These are phyloP conservation scores for Arnoldichthys spilopterus DNA, from an alignment of 2,797 vertebrate genomes.

Conservation along the genomic window DNA sequence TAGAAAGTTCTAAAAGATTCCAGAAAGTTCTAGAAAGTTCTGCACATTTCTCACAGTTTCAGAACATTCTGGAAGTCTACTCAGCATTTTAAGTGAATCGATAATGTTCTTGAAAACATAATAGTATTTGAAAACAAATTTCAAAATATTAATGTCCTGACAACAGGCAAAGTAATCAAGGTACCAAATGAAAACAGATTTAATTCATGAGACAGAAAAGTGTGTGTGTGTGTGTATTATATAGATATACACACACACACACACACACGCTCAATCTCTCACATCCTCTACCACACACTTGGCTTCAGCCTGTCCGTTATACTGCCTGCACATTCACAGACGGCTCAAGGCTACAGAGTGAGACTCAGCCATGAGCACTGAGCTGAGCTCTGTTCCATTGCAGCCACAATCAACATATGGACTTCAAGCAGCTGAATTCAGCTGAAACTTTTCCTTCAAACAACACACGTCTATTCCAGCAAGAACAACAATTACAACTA, in stretches of 20 bases:
- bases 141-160: no score
- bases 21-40: no score
- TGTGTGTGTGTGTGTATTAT: no score
- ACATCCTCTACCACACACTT: slow-evolving; percentile 9
- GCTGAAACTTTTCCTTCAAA: neutral
- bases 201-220: no score
- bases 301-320: neutral
- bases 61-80: no score
- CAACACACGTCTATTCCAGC: neutral
- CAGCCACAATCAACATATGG: neutral
- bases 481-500: neutral
- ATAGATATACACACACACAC: neutral
- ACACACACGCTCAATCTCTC: neutral
- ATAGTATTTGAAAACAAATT: no score
- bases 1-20: no score
- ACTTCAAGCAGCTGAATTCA: neutral
- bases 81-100: no score
- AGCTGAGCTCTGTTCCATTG: neutral
- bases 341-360: neutral
- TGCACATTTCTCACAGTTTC: no score
- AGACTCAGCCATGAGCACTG: neutral
- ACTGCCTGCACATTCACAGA: neutral
- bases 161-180: no score
- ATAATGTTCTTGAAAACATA: no score
- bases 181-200: no score